Evolutionary conservation across 2,113 vertebrate genomes (phyloP).

Genomic region (Carassius carassius): DNA sequence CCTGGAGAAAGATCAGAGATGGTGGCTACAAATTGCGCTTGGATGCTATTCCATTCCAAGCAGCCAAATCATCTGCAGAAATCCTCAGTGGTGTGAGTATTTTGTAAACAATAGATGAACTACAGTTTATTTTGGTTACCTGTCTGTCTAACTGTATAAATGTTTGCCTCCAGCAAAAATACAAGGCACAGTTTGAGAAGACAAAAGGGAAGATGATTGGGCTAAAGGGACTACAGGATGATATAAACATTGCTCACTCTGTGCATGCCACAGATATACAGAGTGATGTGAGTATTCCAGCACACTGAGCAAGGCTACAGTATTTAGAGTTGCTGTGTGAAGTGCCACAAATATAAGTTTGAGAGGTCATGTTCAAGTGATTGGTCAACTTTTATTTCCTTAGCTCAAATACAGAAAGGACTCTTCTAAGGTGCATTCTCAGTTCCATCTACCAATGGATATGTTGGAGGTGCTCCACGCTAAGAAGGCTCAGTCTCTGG

Average conservation of each 20-base stretch:
- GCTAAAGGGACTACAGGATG: conserved; percentile 83
- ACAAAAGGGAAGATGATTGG: conserved; percentile 93
- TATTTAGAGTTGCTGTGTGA: background rate
- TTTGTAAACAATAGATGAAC: background rate
- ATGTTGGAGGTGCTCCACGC: conserved; percentile 91
- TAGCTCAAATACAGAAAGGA: conserved; percentile 91
- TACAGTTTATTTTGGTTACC: background rate
- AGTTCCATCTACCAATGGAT: conserved; percentile 89
- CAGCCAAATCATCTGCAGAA: conserved; percentile 86
- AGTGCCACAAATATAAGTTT: too few species aligned
- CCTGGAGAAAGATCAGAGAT: conserved; percentile 86
- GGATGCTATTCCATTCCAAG: conserved; percentile 94
- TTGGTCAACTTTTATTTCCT: background rate
- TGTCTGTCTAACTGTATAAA: background rate
- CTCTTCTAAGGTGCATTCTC: conserved; percentile 79
- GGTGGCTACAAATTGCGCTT: conserved; percentile 88
- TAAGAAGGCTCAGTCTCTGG: conserved; percentile 87
- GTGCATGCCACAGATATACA: conserved; percentile 84
- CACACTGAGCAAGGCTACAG: background rate
- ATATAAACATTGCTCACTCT: conserved; percentile 89
- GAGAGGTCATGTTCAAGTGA: background rate
- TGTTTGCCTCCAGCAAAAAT: conserved; percentile 85
- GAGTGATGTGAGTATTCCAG: conserved; percentile 84
- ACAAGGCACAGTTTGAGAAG: conserved; percentile 92
- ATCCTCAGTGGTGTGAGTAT: conserved; percentile 90